These are phyloP conservation scores for Himalopsyche japonica DNA, from an alignment of 2,888 invertebrate genomes.

Conservation along the genomic window DNA sequence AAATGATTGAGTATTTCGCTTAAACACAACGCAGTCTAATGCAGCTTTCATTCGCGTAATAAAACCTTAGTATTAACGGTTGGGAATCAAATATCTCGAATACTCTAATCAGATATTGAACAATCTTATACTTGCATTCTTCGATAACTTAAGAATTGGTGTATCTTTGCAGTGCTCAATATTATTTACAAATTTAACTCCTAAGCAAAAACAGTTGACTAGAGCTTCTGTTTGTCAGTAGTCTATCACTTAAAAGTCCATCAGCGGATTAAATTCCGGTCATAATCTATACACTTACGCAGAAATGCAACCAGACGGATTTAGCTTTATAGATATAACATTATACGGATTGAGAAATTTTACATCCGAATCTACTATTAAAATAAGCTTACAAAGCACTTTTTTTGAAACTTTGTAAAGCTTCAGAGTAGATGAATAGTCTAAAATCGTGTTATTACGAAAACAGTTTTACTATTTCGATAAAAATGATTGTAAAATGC, in stretches of 20 bases:
- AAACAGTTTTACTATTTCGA: too few relatives aligned
- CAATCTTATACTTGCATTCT: too few relatives aligned
- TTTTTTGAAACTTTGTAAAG: not conserved
- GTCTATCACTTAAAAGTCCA: not conserved
- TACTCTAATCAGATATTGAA: too few relatives aligned
- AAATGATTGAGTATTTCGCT: too few relatives aligned
- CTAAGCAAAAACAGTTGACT: not conserved
- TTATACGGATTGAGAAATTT: not conserved
- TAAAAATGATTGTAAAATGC: too few relatives aligned
- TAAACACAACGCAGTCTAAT: too few relatives aligned
- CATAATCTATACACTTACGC: not conserved
- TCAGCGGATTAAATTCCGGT: conserved; percentile 1
- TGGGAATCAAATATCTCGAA: too few relatives aligned
- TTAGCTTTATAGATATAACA: not conserved
- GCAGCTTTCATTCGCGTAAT: too few relatives aligned
- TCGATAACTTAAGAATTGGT: too few relatives aligned
- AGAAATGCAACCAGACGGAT: not conserved
- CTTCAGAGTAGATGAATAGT: not conserved
- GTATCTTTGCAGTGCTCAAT: too few relatives aligned
- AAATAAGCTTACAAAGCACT: not conserved
- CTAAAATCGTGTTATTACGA: not conserved
- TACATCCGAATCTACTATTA: not conserved
- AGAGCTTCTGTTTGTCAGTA: not conserved
- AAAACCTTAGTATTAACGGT: too few relatives aligned
- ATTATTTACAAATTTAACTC: not conserved